Evolutionary conservation across 2,888 invertebrate genomes (phyloP).

Genomic region (Agrotis clavis): DNA sequence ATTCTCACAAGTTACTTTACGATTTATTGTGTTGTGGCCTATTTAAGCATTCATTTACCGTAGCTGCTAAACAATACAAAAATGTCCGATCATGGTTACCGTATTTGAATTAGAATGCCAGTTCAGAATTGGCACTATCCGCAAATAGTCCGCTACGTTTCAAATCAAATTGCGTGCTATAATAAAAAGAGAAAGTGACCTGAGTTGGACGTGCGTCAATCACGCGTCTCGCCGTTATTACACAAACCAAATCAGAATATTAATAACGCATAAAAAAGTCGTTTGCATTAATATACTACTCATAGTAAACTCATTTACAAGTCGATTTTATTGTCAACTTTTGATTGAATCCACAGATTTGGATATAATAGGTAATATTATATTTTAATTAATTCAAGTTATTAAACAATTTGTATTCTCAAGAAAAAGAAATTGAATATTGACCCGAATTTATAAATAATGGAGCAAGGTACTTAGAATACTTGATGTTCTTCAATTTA

Average conservation of each 20-base stretch:
- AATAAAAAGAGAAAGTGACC: conserved; percentile 39
- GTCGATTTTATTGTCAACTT: conserved; percentile 22
- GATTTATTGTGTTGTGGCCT: conserved; percentile 30
- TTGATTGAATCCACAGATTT: conserved; percentile 12
- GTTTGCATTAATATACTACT: conserved; percentile 21
- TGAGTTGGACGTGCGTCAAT: conserved; percentile 31
- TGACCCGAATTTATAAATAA: neutral
- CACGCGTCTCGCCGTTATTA: conserved; percentile 9
- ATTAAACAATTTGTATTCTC: neutral
- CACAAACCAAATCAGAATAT: conserved; percentile 32
- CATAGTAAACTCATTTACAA: conserved; percentile 21
- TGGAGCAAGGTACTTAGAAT: neutral
- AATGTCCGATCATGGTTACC: neutral
- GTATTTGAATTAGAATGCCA: conserved; percentile 4
- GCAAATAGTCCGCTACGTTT: conserved; percentile 18
- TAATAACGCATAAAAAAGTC: conserved; percentile 38
- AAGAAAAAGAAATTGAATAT: neutral
- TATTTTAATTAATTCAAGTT: neutral
- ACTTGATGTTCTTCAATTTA: no score
- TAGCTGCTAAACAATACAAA: neutral
- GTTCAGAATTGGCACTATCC: conserved; percentile 2
- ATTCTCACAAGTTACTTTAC: conserved; percentile 29
- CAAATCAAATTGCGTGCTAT: conserved; percentile 3
- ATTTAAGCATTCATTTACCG: neutral
- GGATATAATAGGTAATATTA: conserved; percentile 10